These are phyloP conservation scores for Myiozetetes cayanensis DNA, from an alignment of 2,113 vertebrate genomes.

Conservation along the genomic window DNA sequence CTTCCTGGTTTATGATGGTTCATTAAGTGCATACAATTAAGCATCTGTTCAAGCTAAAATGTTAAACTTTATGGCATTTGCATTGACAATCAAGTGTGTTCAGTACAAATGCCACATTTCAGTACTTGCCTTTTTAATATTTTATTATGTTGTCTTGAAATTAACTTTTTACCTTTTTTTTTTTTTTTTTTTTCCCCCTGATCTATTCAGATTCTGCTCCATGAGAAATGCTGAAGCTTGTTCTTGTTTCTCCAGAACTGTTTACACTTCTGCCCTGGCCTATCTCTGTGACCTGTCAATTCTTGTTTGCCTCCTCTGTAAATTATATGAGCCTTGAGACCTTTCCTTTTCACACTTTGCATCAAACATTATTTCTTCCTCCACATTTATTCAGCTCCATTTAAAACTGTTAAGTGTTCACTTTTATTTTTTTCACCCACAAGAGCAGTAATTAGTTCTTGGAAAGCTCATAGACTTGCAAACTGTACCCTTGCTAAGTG, in stretches of 20 bases:
- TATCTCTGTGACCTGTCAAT: background rate
- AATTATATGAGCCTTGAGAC: slow-evolving; percentile 9
- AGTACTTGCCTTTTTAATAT: slow-evolving; percentile 27
- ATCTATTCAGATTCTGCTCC: background rate
- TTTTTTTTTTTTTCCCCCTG: background rate
- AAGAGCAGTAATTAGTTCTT: slow-evolving; percentile 24
- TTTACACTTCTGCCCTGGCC: background rate
- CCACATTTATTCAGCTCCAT: background rate
- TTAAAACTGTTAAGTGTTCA: slow-evolving; percentile 20
- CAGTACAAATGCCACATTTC: slow-evolving; percentile 30
- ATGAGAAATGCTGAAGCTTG: background rate
- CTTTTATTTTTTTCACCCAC: slow-evolving; percentile 24
- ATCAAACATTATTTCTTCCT: background rate
- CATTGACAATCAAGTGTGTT: slow-evolving; percentile 38
- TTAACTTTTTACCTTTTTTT: background rate
- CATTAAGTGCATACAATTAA: slow-evolving; percentile 66
- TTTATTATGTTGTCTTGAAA: background rate
- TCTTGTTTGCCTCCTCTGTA: background rate
- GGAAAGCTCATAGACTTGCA: slow-evolving; percentile 12
- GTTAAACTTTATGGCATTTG: slow-evolving; percentile 58
- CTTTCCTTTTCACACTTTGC: background rate
- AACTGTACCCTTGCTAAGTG: background rate
- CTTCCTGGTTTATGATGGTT: slow-evolving; percentile 48
- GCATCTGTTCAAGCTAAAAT: slow-evolving; percentile 68
- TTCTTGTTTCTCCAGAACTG: background rate